Percentiles rank a stretch among this genome's conserved stretches.
Conservation (phyloP, 2,888 invertebrate species). For the Thymelicus lineola region DNA sequence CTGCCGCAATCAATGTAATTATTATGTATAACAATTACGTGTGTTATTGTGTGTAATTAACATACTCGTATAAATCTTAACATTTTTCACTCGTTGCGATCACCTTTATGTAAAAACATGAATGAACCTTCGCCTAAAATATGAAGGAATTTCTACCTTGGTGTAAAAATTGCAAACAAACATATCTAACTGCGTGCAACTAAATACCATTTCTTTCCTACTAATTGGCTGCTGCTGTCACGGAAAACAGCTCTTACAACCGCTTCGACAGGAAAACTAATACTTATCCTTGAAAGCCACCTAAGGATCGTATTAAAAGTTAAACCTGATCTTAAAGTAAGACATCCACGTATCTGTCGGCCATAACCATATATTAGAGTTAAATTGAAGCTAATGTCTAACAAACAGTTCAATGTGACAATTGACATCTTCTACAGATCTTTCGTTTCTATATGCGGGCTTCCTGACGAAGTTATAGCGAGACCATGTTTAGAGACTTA, state of each 20-base stretch:
- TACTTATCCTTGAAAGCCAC: conserved; percentile 34
- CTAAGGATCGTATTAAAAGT: conserved; percentile 34
- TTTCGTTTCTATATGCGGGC: conserved; percentile 14
- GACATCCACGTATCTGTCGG: conserved; percentile 29
- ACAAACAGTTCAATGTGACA: conserved; percentile 36
- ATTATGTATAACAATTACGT: too few relatives aligned
- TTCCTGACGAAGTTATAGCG: conserved; percentile 27
- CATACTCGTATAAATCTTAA: too few relatives aligned
- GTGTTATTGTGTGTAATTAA: too few relatives aligned
- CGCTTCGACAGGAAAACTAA: conserved; percentile 35
- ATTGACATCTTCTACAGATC: conserved; percentile 30
- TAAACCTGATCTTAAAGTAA: conserved; percentile 30
- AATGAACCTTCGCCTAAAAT: too few relatives aligned
- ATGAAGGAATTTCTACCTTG: too few relatives aligned
- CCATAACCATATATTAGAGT: conserved; percentile 34
- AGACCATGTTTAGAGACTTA: conserved; percentile 16
- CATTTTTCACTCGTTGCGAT: too few relatives aligned
- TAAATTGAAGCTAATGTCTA: conserved; percentile 34
- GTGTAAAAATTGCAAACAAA: not conserved
- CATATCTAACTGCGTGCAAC: conserved; percentile 38
- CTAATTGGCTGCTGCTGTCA: conserved; percentile 31
- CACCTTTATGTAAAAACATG: too few relatives aligned
- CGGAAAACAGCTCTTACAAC: conserved; percentile 18
- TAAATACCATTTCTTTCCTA: conserved; percentile 33
- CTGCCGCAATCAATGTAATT: too few relatives aligned